Conservation (phyloP, 2,797 vertebrate species). For the Pseudochirops corinnae region DNA sequence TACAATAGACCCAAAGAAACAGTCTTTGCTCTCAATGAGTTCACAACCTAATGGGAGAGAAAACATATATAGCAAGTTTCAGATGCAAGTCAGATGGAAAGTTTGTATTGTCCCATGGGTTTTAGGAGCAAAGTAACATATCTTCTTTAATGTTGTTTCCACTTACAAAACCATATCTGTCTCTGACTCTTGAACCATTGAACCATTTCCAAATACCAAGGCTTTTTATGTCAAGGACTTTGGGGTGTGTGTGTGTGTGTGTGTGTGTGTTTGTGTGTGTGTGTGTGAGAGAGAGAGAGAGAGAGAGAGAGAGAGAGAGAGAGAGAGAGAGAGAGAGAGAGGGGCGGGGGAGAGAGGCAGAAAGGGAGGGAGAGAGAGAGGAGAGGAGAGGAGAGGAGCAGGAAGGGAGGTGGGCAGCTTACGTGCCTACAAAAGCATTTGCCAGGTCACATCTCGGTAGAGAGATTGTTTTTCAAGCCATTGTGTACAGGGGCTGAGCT, state of each 20-base stretch:
- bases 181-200: not conserved
- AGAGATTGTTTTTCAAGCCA: not conserved
- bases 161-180: not conserved
- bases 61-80: not conserved
- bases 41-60: not conserved
- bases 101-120: not conserved
- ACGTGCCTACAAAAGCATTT: not conserved
- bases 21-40: not conserved
- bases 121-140: not conserved
- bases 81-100: not conserved
- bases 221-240: not conserved
- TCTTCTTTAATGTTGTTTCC: not conserved
- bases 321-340: too few species aligned
- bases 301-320: too few species aligned
- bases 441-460: not conserved
- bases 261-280: too few species aligned
- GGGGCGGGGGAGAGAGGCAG: too few species aligned
- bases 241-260: not conserved
- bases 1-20: not conserved
- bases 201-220: not conserved
- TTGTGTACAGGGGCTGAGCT: not conserved
- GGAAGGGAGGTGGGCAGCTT: not conserved
- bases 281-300: too few species aligned
- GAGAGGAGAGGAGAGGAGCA: not conserved
- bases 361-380: too few species aligned